Conservation (phyloP, 1,140 invertebrate species). For the Chlorops oryzae region DNA sequence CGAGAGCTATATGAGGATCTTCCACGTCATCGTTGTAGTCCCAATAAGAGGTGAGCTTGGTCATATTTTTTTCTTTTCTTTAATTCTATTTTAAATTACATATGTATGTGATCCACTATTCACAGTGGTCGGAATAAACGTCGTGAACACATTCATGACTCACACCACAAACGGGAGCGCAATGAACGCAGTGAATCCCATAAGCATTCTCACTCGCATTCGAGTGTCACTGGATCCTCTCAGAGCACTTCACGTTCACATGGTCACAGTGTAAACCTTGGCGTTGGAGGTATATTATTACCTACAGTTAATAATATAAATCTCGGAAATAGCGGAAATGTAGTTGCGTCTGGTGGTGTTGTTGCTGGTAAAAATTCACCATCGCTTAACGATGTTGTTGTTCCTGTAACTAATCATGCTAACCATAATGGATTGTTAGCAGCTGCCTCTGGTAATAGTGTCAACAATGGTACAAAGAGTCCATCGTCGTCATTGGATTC, state of each 20-base stretch:
- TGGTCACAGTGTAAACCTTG: not conserved
- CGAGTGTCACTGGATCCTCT: too few species aligned
- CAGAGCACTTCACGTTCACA: constrained; percentile 29
- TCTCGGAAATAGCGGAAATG: constrained; percentile 16
- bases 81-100: not conserved
- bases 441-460: constrained; percentile 16
- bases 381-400: too few species aligned
- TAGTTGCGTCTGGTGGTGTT: constrained; percentile 10
- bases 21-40: constrained; percentile 41
- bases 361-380: too few species aligned
- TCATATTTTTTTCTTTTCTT: not conserved
- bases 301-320: constrained; percentile 10
- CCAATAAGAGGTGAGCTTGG: constrained; percentile 34
- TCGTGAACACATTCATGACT: constrained; percentile 31
- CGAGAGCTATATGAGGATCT: constrained; percentile 43
- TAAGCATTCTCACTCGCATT: too few species aligned
- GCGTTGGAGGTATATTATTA: not conserved
- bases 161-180: constrained; percentile 39
- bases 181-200: too few species aligned
- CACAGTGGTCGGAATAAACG: constrained; percentile 37
- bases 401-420: constrained; percentile 30
- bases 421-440: constrained; percentile 20
- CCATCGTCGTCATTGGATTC: too few species aligned
- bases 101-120: not conserved
- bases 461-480: constrained; percentile 15